Conservation (phyloP, 1,140 invertebrate species). For the Chymomyza costata region DNA sequence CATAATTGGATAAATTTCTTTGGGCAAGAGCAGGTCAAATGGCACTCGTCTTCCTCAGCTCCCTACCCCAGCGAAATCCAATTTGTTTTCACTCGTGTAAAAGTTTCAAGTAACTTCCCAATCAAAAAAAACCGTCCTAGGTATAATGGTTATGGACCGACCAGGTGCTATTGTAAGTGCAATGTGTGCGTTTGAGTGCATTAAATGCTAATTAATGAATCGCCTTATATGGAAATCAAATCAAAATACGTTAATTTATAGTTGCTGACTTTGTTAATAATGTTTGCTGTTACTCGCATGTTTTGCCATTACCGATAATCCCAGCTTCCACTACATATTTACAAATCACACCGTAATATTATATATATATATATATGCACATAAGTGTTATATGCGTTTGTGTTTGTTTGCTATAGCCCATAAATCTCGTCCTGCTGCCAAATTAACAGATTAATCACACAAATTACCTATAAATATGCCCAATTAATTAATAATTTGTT, state of each 20-base stretch:
- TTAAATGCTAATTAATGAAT: slow-evolving; percentile 68
- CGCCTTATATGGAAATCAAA: slow-evolving; percentile 68
- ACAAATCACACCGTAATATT: too few species aligned
- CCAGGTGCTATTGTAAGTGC: slow-evolving; percentile 1
- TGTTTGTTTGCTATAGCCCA: slow-evolving; percentile 30
- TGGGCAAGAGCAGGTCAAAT: too few species aligned
- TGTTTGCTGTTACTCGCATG: slow-evolving; percentile 55
- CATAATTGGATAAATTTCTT: too few species aligned
- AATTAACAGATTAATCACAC: slow-evolving; percentile 68
- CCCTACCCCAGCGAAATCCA: too few species aligned
- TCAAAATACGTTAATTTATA: slow-evolving; percentile 61
- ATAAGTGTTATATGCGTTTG: slow-evolving; percentile 20
- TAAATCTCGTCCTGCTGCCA: slow-evolving; percentile 46
- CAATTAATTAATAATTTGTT: slow-evolving; percentile 61
- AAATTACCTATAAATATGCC: slow-evolving; percentile 55
- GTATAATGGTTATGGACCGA: too few species aligned
- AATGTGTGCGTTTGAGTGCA: slow-evolving; percentile 7
- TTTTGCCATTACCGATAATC: slow-evolving; percentile 46
- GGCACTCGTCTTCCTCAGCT: too few species aligned
- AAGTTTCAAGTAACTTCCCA: too few species aligned
- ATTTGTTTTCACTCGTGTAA: too few species aligned
- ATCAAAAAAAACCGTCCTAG: not conserved
- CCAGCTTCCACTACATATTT: not conserved
- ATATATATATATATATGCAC: too few species aligned
- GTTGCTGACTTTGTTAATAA: slow-evolving; percentile 24